Conservation (phyloP, 2,113 vertebrate genomes). For the Gopherus flavomarginatus region DNA sequence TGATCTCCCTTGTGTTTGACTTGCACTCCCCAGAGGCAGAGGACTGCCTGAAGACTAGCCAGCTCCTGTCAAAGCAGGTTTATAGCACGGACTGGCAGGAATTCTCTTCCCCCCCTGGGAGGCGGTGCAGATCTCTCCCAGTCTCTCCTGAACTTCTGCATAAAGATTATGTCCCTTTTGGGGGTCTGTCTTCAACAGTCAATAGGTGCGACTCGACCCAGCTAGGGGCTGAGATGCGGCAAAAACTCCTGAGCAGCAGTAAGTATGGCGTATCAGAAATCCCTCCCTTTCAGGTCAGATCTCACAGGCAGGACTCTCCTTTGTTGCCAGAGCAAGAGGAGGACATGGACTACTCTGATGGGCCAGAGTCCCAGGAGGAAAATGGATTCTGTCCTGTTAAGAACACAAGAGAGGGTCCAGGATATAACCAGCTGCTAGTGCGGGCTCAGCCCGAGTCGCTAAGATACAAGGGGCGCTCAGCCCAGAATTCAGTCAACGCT, state of each 20-base stretch:
- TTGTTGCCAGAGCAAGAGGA: constrained; percentile 79
- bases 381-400: constrained; percentile 75
- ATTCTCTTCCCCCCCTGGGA: constrained; percentile 75
- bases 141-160: constrained; percentile 88
- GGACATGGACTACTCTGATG: constrained; percentile 92
- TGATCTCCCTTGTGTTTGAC: constrained; percentile 96
- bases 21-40: constrained; percentile 88
- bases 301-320: constrained; percentile 67
- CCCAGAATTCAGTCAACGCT: constrained; percentile 46
- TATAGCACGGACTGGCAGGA: constrained; percentile 81
- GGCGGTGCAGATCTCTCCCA: constrained; percentile 91
- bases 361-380: constrained; percentile 78
- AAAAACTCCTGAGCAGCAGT: constrained; percentile 80
- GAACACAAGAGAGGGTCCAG: not conserved
- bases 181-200: constrained; percentile 72
- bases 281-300: constrained; percentile 86
- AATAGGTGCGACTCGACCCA: constrained; percentile 78
- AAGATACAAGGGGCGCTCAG: constrained; percentile 39
- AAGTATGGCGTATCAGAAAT: constrained; percentile 92
- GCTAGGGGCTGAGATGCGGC: constrained; percentile 77
- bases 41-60: constrained; percentile 66
- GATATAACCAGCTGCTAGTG: not conserved
- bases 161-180: constrained; percentile 79
- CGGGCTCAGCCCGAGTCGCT: constrained; percentile 7
- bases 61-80: constrained; percentile 53